phyloP scores from a whole-genome alignment of 2,113 vertebrate genomes.

The Triplophysa dalaica region DNA sequence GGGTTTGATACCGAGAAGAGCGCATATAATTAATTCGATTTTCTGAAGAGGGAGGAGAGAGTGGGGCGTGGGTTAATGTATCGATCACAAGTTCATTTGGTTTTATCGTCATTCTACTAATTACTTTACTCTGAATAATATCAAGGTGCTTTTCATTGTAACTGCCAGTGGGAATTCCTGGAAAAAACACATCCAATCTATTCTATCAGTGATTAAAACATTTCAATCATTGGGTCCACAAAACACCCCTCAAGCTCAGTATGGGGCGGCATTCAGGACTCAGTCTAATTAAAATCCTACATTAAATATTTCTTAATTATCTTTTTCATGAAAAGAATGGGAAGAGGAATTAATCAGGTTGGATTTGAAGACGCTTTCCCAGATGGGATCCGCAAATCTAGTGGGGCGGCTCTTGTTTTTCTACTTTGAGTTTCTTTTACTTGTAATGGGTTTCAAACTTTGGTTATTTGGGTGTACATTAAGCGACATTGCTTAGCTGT shows the following conservation, averaged over 20 bases:
- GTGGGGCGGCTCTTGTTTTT: conserved; percentile 1
- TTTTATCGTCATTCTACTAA: conserved; percentile 60
- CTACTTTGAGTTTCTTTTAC: not conserved
- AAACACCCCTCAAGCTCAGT: conserved; percentile 53
- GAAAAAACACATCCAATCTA: conserved; percentile 51
- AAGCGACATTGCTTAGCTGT: not conserved
- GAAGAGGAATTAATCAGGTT: conserved; percentile 51
- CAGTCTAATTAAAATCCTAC: conserved; percentile 58
- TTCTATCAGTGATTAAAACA: conserved; percentile 65
- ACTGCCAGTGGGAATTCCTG: conserved; percentile 52
- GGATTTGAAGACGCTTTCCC: conserved; percentile 49
- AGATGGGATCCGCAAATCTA: conserved; percentile 44
- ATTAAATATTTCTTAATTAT: conserved; percentile 61
- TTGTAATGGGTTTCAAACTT: not conserved
- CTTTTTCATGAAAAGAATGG: conserved; percentile 51
- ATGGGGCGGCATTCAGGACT: conserved; percentile 45
- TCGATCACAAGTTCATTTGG: conserved; percentile 58
- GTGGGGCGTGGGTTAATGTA: conserved; percentile 34
- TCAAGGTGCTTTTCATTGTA: conserved; percentile 58
- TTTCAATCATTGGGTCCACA: conserved; percentile 58
- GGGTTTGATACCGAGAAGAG: conserved; percentile 50
- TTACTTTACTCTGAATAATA: conserved; percentile 62
- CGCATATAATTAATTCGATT: conserved; percentile 60
- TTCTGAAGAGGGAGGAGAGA: conserved; percentile 52
- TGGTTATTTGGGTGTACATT: not conserved